A percentile compares a stretch with the other conserved stretches of the same genome.
Evolutionary conservation across 2,797 vertebrate genomes (phyloP).

Genomic region (Chrysocyon brachyurus): DNA sequence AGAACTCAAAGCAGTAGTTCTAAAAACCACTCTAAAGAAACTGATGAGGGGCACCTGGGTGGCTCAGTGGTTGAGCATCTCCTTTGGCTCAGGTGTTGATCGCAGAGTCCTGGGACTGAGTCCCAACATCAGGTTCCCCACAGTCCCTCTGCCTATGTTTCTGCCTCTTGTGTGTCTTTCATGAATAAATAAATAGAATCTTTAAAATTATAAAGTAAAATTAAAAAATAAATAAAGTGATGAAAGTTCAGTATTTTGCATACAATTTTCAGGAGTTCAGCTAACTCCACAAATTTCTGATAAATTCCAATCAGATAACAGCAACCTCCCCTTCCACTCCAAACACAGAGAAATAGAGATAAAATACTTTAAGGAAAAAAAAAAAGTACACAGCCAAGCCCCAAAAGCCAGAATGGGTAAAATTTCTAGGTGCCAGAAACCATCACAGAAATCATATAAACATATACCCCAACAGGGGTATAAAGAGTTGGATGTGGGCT

Average conservation of each 20-base stretch:
- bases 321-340: background rate
- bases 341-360: background rate
- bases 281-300: background rate
- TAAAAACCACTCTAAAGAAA: slow-evolving; percentile 34
- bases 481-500: background rate
- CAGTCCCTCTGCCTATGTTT: no score
- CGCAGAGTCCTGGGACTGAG: no score
- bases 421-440: background rate
- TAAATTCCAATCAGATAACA: background rate
- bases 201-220: no score
- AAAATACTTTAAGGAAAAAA: background rate
- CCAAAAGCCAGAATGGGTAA: background rate
- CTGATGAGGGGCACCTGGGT: background rate
- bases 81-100: no score
- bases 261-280: background rate
- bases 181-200: no score
- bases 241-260: background rate
- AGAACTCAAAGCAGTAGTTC: background rate
- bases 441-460: background rate
- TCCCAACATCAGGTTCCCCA: no score
- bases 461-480: background rate
- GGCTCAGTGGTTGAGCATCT: no score
- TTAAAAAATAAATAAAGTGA: background rate
- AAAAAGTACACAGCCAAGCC: background rate
- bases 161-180: no score